Base-by-base conservation (phyloP, 2,113 vertebrate genomes). In the Nerophis lumbriciformis region DNA sequence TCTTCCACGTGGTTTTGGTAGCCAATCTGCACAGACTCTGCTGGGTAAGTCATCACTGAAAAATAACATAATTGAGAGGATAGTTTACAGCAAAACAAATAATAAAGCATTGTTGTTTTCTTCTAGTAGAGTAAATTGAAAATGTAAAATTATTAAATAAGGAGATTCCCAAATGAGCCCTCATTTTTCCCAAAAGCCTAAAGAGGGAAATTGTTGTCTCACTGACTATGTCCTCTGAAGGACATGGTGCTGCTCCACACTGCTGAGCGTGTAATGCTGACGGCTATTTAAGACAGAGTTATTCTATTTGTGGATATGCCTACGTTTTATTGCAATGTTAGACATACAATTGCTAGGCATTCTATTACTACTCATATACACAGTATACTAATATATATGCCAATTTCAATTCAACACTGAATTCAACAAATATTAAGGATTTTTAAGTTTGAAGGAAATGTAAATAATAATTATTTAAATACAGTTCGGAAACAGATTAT, bases 1-100 rank as follows among this genome's bases (percentile, higher is more conserved):
- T 99, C 96, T 71, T 99, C 97, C 1, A 98, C 94, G 48, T 98
- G 97, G 87, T 99, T 99, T 88, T 95, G 93, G 83, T 95, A 95
- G 38, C 94, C 94, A 74, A 98, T 85, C 83, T 99, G 96, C 10
- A 95, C 94, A 0, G 84, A 91, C 80, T 98, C 96, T n/a, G 93
- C 91, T 28, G 97, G 96, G 76, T 98, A 98, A 52, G 94, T 96
- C 95, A 99, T 99, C 82, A 99, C 97, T 99, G 74, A 47, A 59
- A 57, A 21, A 37, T 57, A 11, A 57, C 16, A 48, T 2, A 48
- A 35, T 42, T 61, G 13, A 54, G 10, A 53, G 11, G 19, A 15
- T 51, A 50, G 45, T 54, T 59, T 6, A 16, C 5, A 61, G 48
- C 15, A 15, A 49, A 49, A 49, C 8, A 14, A 15, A 48, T n/a